A percentile compares a stretch with the other conserved stretches of the same genome.
These are phyloP conservation scores for Muraenolepis orangiensis DNA, from an alignment of 2,797 vertebrate genomes.

Conservation along the genomic window DNA sequence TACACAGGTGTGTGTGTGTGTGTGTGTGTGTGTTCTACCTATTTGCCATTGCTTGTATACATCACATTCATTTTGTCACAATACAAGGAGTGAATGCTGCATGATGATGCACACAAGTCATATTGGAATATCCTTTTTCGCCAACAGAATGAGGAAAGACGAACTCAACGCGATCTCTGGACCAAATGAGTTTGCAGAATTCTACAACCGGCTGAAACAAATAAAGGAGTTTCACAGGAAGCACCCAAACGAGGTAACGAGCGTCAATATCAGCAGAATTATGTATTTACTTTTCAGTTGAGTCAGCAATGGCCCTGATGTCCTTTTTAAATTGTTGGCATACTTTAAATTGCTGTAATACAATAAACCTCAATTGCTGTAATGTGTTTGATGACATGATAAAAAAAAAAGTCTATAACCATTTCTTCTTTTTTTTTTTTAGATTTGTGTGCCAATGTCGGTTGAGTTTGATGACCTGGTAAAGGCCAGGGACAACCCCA, in stretches of 20 bases:
- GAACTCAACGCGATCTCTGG: conserved; percentile 95
- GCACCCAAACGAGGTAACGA: conserved; percentile 90
- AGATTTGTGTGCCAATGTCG: conserved; percentile 98
- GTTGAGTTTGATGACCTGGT: conserved; percentile 96
- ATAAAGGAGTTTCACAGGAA: conserved; percentile 98
- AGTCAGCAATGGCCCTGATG: neutral
- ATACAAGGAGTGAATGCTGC: neutral
- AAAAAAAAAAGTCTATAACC: neutral
- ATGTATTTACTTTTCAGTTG: neutral
- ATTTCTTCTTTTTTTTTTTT: neutral
- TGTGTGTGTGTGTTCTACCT: no score
- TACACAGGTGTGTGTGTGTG: no score
- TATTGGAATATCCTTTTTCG: neutral
- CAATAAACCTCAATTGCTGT: neutral
- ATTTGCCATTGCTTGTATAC: no score
- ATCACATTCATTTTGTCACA: neutral
- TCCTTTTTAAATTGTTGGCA: neutral
- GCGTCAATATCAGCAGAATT: neutral
- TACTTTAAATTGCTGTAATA: neutral
- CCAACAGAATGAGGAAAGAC: conserved; percentile 85
- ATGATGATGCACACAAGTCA: neutral
- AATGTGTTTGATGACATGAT: neutral
- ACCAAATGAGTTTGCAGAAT: conserved; percentile 96
- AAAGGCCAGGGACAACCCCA: conserved; percentile 93
- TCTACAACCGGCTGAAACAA: conserved; percentile 95